These are phyloP conservation scores for Phasianus colchicus DNA, from an alignment of 2,113 vertebrate genomes.

Conservation along the genomic window DNA sequence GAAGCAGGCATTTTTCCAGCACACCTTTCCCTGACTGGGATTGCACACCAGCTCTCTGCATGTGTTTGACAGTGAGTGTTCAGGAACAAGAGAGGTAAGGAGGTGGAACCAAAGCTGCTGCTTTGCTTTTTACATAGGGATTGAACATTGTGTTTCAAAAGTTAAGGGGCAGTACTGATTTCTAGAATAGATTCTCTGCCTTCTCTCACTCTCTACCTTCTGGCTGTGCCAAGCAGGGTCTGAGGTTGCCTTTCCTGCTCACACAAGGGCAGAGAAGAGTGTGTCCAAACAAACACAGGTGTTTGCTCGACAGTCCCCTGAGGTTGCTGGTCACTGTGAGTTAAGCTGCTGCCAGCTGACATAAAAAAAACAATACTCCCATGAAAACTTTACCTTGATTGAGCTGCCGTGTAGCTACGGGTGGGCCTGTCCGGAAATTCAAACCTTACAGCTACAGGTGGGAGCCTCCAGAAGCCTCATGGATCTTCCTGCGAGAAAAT, in stretches of 20 bases:
- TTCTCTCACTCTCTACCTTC: neutral
- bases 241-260: neutral
- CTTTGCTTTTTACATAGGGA: neutral
- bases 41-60: neutral
- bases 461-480: neutral
- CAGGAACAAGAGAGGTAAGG: neutral
- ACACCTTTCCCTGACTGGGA: neutral
- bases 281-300: neutral
- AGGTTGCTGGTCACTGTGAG: neutral
- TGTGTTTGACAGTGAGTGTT: rapidly evolving
- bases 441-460: neutral
- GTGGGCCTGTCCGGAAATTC: neutral
- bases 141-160: neutral
- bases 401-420: neutral
- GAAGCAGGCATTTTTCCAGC: neutral
- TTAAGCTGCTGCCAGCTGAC: neutral
- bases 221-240: neutral
- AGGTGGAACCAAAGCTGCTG: neutral
- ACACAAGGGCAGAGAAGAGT: neutral
- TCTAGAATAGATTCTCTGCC: neutral
- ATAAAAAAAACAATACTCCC: neutral
- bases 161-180: neutral
- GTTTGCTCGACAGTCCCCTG: neutral
- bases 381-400: neutral
- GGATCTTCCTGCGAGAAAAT: neutral